These are phyloP conservation scores for Chinchilla lanigera DNA, from an alignment of 2,113 vertebrate genomes.

Conservation along the genomic window DNA sequence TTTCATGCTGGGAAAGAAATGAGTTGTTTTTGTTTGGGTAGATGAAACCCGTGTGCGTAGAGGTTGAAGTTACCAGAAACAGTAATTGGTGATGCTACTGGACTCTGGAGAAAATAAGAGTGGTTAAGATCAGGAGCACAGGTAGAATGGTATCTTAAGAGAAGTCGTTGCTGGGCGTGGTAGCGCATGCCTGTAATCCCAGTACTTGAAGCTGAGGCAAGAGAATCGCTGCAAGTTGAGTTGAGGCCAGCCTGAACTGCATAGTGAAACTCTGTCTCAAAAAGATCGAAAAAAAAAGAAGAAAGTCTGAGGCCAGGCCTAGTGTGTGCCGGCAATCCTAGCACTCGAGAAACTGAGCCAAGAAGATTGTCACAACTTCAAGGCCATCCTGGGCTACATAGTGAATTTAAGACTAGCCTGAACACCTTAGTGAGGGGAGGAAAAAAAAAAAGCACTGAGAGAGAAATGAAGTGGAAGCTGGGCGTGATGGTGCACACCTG, in stretches of 20 bases:
- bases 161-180: background rate
- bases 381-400: too few relatives aligned
- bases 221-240: background rate
- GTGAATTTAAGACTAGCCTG: too few relatives aligned
- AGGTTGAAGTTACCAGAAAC: background rate
- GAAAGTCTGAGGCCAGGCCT: background rate
- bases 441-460: background rate
- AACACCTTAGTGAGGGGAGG: too few relatives aligned
- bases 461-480: background rate
- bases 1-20: background rate
- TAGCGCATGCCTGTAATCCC: background rate
- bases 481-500: too few relatives aligned
- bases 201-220: background rate
- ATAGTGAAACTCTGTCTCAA: background rate
- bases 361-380: too few relatives aligned
- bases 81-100: background rate
- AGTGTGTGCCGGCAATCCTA: too few relatives aligned
- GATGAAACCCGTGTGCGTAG: background rate
- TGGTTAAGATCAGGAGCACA: background rate
- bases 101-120: background rate
- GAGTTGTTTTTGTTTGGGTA: background rate
- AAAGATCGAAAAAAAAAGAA: too few relatives aligned
- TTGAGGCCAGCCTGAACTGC: background rate
- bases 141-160: background rate
- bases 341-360: too few relatives aligned